phyloP scores from a whole-genome alignment of 2,113 vertebrate genomes.

The Coturnix japonica region DNA sequence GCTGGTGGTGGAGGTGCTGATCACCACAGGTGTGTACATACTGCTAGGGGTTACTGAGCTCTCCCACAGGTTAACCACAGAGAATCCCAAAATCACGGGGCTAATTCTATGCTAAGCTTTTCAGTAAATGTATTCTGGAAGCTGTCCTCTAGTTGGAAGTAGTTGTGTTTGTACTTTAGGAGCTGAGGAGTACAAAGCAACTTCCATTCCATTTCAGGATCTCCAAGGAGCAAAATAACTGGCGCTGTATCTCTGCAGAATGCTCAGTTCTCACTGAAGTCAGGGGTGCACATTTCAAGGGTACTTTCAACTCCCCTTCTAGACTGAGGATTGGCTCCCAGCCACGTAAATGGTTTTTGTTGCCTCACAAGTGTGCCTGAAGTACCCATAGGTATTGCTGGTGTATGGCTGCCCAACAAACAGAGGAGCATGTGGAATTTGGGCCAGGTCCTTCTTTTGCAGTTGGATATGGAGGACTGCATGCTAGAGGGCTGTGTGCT shows the following conservation, averaged over 20 bases:
- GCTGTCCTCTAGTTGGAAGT: not conserved
- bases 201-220: not conserved
- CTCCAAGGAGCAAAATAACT: not conserved
- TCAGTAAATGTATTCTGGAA: constrained; percentile 8
- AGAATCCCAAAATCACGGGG: constrained; percentile 8
- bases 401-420: not conserved
- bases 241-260: not conserved
- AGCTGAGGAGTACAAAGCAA: not conserved
- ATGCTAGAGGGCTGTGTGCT: not conserved
- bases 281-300: not conserved
- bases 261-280: not conserved
- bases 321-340: not conserved
- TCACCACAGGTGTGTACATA: constrained; percentile 87
- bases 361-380: not conserved
- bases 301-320: not conserved
- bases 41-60: constrained; percentile 70
- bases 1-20: constrained; percentile 87
- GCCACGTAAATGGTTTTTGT: not conserved
- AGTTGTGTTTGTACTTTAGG: not conserved
- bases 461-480: not conserved
- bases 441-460: not conserved
- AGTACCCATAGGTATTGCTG: not conserved
- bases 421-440: not conserved
- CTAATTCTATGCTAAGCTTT: not conserved
- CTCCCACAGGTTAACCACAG: constrained; percentile 54